A percentile compares a stretch with the other conserved stretches of the same genome.
phyloP scores from a whole-genome alignment of 2,888 invertebrate genomes.

The Coleophora deauratella region DNA sequence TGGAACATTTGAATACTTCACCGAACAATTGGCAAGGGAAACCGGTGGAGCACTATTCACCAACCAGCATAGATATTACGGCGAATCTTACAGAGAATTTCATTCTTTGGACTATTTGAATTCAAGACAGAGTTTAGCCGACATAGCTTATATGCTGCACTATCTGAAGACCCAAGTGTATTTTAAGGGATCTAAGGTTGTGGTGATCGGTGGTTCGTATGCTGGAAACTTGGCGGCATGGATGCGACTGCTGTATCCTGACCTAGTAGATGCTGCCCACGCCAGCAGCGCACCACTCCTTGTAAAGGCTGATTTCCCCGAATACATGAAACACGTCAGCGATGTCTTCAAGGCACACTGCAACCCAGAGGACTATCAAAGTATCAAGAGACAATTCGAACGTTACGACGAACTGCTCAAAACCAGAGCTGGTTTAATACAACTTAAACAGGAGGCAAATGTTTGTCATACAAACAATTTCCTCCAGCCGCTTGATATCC shows the following conservation, averaged over 20 bases:
- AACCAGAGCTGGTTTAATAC: neutral
- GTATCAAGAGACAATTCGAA: neutral
- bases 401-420: neutral
- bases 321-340: slow-evolving; percentile 2
- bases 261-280: slow-evolving; percentile 52
- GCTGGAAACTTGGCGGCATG: slow-evolving; percentile 60
- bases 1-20: no score
- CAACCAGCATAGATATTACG: slow-evolving; percentile 12
- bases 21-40: no score
- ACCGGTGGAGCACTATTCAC: slow-evolving; percentile 6
- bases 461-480: slow-evolving; percentile 3
- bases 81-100: neutral
- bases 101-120: slow-evolving; percentile 5
- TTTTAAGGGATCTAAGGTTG: slow-evolving; percentile 14
- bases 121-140: slow-evolving; percentile 2
- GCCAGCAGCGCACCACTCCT: slow-evolving; percentile 56
- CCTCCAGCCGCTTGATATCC: no score
- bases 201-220: slow-evolving; percentile 43
- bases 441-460: slow-evolving; percentile 5
- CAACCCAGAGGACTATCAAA: neutral
- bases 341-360: neutral
- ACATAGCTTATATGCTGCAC: slow-evolving; percentile 7
- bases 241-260: slow-evolving; percentile 55
- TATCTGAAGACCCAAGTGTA: slow-evolving; percentile 5
- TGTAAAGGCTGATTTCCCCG: slow-evolving; percentile 12